A percentile compares a stretch with the other conserved stretches of the same genome.
Evolutionary conservation across 1,140 invertebrate genomes (phyloP).

Genomic region (Aplysia californica): DNA sequence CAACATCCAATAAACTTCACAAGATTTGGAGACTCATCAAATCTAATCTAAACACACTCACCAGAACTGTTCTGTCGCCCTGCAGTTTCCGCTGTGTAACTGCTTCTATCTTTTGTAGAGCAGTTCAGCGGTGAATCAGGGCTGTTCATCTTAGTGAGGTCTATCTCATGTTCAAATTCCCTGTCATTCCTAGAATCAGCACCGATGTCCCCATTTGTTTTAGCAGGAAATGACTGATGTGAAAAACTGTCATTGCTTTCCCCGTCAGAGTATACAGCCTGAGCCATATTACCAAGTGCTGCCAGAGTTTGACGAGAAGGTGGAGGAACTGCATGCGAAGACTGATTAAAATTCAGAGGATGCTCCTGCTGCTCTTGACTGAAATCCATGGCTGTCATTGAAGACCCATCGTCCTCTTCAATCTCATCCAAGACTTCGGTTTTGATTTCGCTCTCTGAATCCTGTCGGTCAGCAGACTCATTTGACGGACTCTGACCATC

Average conservation of each 20-base stretch:
- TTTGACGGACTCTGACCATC: slow-evolving; percentile 17
- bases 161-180: neutral
- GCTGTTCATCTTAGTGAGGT: neutral
- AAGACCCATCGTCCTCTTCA: slow-evolving; percentile 16
- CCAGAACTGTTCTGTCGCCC: too few species aligned
- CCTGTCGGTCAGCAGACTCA: slow-evolving; percentile 19
- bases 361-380: slow-evolving; percentile 9
- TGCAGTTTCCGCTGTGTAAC: too few species aligned
- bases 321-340: neutral
- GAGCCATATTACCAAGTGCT: neutral
- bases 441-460: slow-evolving; percentile 17
- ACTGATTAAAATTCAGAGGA: slow-evolving; percentile 4
- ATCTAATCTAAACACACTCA: too few species aligned
- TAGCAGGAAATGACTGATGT: slow-evolving; percentile 9
- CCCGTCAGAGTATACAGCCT: slow-evolving; percentile 4
- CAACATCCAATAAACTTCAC: too few species aligned
- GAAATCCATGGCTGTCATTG: slow-evolving; percentile 18
- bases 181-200: neutral
- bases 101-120: slow-evolving; percentile 9
- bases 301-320: neutral
- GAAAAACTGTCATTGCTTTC: slow-evolving; percentile 24
- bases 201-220: neutral
- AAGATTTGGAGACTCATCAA: too few species aligned
- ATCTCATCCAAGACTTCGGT: slow-evolving; percentile 22
- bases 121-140: slow-evolving; percentile 20